Evolutionary conservation across 2,888 invertebrate genomes (phyloP).

Genomic region (Acleris sparsana): DNA sequence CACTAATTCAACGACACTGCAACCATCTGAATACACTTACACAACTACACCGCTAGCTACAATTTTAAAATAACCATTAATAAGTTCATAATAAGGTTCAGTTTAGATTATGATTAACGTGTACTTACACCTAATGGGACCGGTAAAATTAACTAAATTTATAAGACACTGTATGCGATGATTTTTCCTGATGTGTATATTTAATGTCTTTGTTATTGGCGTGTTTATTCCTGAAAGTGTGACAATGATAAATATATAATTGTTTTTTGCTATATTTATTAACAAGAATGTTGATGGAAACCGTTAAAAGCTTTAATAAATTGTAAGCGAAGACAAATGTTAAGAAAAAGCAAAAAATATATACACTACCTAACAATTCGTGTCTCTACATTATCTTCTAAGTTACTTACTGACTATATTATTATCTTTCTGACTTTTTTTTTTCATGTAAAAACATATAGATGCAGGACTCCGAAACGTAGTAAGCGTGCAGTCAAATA

Average conservation of each 20-base stretch:
- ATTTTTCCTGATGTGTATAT: constrained; percentile 70
- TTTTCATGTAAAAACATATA: not conserved
- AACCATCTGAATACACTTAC: constrained; percentile 43
- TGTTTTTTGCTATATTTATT: constrained; percentile 3
- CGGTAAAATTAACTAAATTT: constrained; percentile 57
- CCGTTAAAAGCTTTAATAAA: not conserved
- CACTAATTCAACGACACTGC: constrained; percentile 69
- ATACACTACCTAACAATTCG: no score
- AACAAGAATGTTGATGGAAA: not conserved
- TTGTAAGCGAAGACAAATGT: no score
- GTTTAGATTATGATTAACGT: constrained; percentile 34
- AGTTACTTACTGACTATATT: not conserved
- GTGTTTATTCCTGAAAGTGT: constrained; percentile 52
- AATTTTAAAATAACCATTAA: constrained; percentile 37
- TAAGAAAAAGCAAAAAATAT: no score
- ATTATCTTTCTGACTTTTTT: not conserved
- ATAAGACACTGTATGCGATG: constrained; percentile 71
- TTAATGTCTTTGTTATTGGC: constrained; percentile 76
- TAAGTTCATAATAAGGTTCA: constrained; percentile 36
- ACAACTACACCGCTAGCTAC: constrained; percentile 22
- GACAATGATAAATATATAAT: constrained; percentile 1
- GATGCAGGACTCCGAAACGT: no score
- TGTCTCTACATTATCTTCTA: no score
- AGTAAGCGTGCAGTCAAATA: not conserved
- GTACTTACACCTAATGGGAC: constrained; percentile 41